These are phyloP conservation scores for Alligator mississippiensis DNA, from an alignment of 2,113 vertebrate species.

Conservation along the genomic window DNA sequence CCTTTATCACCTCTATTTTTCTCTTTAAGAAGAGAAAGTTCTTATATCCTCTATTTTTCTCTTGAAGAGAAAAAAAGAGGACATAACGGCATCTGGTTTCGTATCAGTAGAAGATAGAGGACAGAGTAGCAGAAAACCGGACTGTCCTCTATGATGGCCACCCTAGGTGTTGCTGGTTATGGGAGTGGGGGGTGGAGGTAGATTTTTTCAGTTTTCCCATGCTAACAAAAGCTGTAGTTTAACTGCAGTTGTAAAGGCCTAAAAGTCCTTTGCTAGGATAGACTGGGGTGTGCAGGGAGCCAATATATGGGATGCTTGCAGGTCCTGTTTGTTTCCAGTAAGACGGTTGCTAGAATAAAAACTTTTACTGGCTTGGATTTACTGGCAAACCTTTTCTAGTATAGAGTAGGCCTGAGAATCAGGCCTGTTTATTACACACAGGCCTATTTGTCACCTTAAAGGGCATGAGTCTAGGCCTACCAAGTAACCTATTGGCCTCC, in stretches of 20 bases:
- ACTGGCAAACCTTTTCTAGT: background rate
- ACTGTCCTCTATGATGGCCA: too few species aligned
- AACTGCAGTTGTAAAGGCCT: background rate
- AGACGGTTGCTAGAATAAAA: background rate
- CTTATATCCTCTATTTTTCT: too few species aligned
- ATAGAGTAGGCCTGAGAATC: background rate
- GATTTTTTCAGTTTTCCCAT: background rate
- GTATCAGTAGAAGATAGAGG: too few species aligned
- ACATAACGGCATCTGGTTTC: too few species aligned
- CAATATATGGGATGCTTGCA: too few species aligned
- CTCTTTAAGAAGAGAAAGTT: too few species aligned
- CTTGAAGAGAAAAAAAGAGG: too few species aligned
- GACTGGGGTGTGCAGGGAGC: background rate
- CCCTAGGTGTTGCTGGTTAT: background rate
- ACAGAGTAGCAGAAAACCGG: too few species aligned
- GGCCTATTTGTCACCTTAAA: background rate
- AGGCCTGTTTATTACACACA: too few species aligned
- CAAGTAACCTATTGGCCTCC: too few species aligned
- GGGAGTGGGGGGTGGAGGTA: background rate
- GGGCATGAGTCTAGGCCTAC: too few species aligned
- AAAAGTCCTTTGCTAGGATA: background rate
- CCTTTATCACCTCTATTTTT: too few species aligned
- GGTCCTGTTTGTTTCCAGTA: background rate
- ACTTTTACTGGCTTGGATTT: background rate
- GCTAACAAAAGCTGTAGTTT: background rate